Base-by-base conservation (phyloP, 2,888 invertebrate species). In the Morpho achilles region DNA sequence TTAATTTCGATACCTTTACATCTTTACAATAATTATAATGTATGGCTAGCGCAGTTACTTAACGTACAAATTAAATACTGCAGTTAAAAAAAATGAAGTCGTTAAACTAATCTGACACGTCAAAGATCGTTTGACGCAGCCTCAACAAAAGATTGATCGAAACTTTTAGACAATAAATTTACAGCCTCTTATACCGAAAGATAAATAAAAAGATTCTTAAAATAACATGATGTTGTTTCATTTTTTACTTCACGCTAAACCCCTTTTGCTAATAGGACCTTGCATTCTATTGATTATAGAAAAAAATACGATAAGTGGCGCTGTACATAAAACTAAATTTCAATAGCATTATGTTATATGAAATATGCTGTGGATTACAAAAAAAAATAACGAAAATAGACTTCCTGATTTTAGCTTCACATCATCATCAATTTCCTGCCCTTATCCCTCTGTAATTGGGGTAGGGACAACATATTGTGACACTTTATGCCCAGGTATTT, bases 141-240 rank as follows among this genome's bases (percentile, higher is more conserved):
- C 70, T 45, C 77, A 78, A 73, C 71, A 80, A 82, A 80, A 74
- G 68, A 79, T 82, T 80, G 78, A 82, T 77, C 69, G 81, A 80
- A 86, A 86, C 78, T 79, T 82, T 83, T 85, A 83, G 87, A 89
- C 87, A 88, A 88, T 89, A 88, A 56, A 87, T 84, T 84, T 87
- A 85, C 87, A 87, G 79, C 80, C 82, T 85, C 84, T 82, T 87
- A 78, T 84, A 88, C 84, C 84, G 81, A 87, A 80, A 82, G 84
- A 82, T 84, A 80, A 86, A 84, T 82, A 79, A 87, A 78, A 81
- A 76, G 78, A 85, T 84, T 86, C 80, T 83, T 76, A 80, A 81
- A 77, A 77, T 73, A n/a, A 69, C 58, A 64, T 55, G 73, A 44
- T 73, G 75, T 70, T 69, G 76, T 82, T 85, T 86, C 67, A 76